Evolutionary conservation across 1,140 invertebrate genomes (phyloP).

Genomic region (Gerris buenoi): DNA sequence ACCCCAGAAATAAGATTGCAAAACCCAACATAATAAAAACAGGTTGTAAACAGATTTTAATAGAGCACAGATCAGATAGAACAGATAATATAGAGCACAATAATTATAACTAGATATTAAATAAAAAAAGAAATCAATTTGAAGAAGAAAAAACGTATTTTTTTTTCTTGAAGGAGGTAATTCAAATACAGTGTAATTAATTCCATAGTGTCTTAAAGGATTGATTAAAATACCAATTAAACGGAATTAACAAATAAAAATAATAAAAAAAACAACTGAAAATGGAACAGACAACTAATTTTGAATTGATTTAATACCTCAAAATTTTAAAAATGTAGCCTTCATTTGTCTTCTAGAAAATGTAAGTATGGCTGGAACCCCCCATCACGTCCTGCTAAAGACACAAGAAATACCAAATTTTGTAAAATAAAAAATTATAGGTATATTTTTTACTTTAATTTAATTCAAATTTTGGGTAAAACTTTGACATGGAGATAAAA

Average conservation of each 20-base stretch:
- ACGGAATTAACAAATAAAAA: neutral
- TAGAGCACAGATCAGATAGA: too few species aligned
- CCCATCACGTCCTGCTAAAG: constrained; percentile 23
- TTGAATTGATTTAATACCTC: constrained; percentile 6
- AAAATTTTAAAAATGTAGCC: neutral
- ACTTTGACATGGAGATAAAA: too few species aligned
- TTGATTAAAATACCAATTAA: neutral
- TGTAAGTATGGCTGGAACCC: constrained; percentile 34
- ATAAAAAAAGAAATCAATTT: too few species aligned
- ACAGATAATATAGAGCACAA: too few species aligned
- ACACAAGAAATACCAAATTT: constrained; percentile 10
- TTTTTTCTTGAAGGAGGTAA: neutral
- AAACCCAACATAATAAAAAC: too few species aligned
- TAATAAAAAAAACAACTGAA: neutral
- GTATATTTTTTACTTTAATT: too few species aligned
- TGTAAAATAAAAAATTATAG: too few species aligned
- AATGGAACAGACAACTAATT: too few species aligned
- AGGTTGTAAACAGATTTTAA: too few species aligned
- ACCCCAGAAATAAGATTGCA: too few species aligned
- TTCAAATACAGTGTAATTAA: neutral
- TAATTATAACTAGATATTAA: too few species aligned
- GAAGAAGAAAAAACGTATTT: neutral
- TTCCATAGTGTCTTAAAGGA: neutral
- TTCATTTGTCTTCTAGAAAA: constrained; percentile 30
- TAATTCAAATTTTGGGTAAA: too few species aligned